Percentiles rank a stretch among this genome's conserved stretches.
phyloP scores from a whole-genome alignment of 1,140 invertebrate genomes.

The Drosophila repleta region DNA sequence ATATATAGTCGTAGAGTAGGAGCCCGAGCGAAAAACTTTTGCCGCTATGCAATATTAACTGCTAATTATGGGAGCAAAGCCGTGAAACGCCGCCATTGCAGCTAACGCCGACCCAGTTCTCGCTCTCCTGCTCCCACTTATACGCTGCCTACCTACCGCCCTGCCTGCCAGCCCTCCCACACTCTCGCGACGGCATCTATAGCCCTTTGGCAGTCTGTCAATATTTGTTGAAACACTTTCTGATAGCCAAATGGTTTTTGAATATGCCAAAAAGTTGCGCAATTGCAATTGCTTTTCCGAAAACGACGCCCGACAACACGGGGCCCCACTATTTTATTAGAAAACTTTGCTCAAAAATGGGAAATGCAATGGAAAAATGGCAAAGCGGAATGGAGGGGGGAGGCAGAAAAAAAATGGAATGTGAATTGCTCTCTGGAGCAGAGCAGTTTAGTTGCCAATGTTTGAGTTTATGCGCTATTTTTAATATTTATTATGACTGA shows the following conservation, averaged over 20 bases:
- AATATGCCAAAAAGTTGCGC: conserved; percentile 73
- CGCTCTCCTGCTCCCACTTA: background rate
- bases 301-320: conserved; percentile 16
- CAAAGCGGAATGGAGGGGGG: conserved; percentile 9
- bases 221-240: conserved; percentile 81
- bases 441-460: conserved; percentile 47
- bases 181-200: conserved; percentile 10
- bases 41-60: conserved; percentile 78
- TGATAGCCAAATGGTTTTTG: conserved; percentile 79
- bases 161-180: background rate
- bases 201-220: conserved; percentile 62
- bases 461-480: conserved; percentile 80
- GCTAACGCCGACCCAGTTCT: conserved; percentile 23
- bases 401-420: conserved; percentile 1
- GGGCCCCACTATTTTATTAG: conserved; percentile 76
- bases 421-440: conserved; percentile 5
- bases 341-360: conserved; percentile 62
- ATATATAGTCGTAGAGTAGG: conserved; percentile 3
- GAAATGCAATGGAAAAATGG: conserved; percentile 17
- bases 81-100: conserved; percentile 18
- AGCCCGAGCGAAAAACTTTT: conserved; percentile 49
- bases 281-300: conserved; percentile 65
- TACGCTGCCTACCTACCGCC: too few species aligned
- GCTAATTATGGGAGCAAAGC: conserved; percentile 67
- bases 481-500: conserved; percentile 82